Evolutionary conservation across 2,888 invertebrate genomes (phyloP), one percentile per base, ranked within the genome.

Genomic region (Perdita meconis): DNA sequence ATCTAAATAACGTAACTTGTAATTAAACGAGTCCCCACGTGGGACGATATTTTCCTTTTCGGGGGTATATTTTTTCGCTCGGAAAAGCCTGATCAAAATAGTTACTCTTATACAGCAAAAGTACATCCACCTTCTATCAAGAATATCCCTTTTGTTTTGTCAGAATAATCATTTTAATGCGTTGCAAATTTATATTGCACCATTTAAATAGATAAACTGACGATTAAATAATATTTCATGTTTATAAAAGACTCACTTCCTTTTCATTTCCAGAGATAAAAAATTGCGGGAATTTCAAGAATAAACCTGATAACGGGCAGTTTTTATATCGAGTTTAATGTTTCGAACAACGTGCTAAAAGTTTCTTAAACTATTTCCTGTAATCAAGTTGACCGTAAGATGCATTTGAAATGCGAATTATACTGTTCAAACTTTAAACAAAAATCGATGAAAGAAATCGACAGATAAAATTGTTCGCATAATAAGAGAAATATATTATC

Each of bases 21-120:
- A 90, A 91, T 92, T 91, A 92, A 92, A 91, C 88, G 86, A 87
- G 86, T 87, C 89, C 89, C 92, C 92, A 92, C 92, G 92, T 92
- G 92, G 92, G 90, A 91, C 87, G 91, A 91, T 92, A 92, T 92
- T 91, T 92, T 92, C 91, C 91, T 91, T 90, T 86, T 89, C 90
- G 86, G 88, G 90, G 88, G 87, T 89, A 89, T 90, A 90, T 92
- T 90, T 90, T 92, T 90, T 91, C 89, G 87, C 89, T 86, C 80
- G 89, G 90, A 89, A 91, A 91, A 92, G 90, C 89, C 88, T 89
- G 84, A 89, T 92, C 92, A 92, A 90, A 83, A 81, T 82, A 88
- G 71, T 76, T 60, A 87, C 88, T 78, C 67, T 82, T 57, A 63
- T 47, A 12, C 24, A n/a, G 8, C 8, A 36, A 24, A 56, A 56